Percentiles rank a stretch among this genome's conserved stretches.
Evolutionary conservation across 2,797 vertebrate species (phyloP).

Genomic region (Hoplostethus atlanticus): DNA sequence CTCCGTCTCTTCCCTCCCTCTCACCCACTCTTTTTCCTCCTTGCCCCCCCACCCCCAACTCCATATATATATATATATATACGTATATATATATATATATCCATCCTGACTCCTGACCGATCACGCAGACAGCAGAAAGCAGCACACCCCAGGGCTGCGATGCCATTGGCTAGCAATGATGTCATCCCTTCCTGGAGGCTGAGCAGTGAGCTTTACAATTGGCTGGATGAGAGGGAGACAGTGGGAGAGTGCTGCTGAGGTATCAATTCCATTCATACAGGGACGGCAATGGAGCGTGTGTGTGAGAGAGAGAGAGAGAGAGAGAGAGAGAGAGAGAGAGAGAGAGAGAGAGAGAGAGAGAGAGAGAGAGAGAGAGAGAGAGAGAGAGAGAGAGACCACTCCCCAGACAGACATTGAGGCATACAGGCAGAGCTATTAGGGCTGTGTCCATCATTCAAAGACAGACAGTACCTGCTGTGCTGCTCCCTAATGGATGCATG

Average conservation of each 20-base stretch:
- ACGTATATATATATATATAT: not conserved
- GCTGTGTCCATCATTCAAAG: conserved; percentile 67
- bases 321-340: no score
- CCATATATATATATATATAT: no score
- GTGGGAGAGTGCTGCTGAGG: conserved; percentile 86
- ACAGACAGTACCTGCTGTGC: conserved; percentile 73
- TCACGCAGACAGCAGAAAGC: conserved; percentile 86
- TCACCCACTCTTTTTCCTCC: not conserved
- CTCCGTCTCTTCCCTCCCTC: no score
- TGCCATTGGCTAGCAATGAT: conserved; percentile 96
- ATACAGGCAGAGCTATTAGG: conserved; percentile 64
- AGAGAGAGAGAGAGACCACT: conserved; percentile 40
- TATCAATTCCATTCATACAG: conserved; percentile 93
- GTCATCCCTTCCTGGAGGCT: conserved; percentile 90
- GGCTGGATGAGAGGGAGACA: conserved; percentile 84
- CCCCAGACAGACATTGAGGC: conserved; percentile 50
- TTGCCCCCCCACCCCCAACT: no score
- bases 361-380: no score
- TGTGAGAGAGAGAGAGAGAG: not conserved
- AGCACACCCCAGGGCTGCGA: conserved; percentile 81
- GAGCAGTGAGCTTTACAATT: conserved; percentile 84
- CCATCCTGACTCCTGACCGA: conserved; percentile 32
- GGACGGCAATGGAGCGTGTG: conserved; percentile 52
- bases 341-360: no score
- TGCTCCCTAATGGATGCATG: conserved; percentile 60